Conservation (phyloP, 2,888 invertebrate species). For the Phyto melanocephala region DNA sequence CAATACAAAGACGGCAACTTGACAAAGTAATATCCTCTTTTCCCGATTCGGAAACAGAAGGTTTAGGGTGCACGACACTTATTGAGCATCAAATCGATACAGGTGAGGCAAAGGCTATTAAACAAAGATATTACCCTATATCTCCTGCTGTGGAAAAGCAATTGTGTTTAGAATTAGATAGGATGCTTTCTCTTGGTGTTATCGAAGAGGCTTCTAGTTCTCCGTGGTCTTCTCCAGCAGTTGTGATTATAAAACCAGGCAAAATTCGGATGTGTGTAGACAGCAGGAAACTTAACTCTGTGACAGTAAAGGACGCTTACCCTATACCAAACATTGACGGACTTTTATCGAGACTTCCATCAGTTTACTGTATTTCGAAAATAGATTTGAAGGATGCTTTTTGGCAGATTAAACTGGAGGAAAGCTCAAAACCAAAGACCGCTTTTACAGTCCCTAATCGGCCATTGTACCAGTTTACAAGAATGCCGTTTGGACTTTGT, state of each 20-base stretch:
- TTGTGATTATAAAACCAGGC: not conserved
- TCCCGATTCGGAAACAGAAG: conserved; percentile 4
- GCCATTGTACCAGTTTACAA: not conserved
- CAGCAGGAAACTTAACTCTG: conserved; percentile 2
- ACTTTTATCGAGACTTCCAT: not conserved
- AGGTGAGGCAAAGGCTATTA: too few relatives aligned
- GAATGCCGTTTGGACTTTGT: conserved; percentile 29
- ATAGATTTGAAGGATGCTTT: conserved; percentile 14
- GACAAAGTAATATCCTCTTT: not conserved
- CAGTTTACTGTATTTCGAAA: not conserved
- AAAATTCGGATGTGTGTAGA: conserved; percentile 19
- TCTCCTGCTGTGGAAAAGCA: too few relatives aligned
- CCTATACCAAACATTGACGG: conserved; percentile 12
- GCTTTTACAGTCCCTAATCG: not conserved
- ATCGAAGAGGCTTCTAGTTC: not conserved
- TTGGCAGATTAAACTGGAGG: conserved; percentile 12
- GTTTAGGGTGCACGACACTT: not conserved
- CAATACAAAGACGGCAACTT: not conserved
- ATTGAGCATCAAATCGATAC: too few relatives aligned
- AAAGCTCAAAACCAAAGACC: not conserved
- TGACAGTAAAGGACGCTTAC: not conserved
- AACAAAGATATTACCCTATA: too few relatives aligned
- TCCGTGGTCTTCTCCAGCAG: not conserved
- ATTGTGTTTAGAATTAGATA: too few relatives aligned
- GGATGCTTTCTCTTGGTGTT: too few relatives aligned